Evolutionary conservation across 2,113 vertebrate genomes (phyloP), one percentile per base, ranked within the genome.

Genomic region (Willisornis vidua): DNA sequence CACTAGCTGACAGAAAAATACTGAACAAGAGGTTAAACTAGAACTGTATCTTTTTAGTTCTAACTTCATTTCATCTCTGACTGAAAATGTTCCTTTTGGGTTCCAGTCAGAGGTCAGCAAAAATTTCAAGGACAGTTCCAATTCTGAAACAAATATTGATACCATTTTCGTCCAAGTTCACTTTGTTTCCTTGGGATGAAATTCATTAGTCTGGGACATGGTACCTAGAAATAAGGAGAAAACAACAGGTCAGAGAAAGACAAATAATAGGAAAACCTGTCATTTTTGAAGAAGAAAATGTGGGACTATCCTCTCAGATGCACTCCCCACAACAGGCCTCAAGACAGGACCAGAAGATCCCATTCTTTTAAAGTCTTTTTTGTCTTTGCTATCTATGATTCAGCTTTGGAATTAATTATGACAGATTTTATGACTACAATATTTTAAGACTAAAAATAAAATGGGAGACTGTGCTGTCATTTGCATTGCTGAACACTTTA

Each of bases 401-500:
- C 76, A 78, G 29, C 59, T 61, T 63, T 92, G 55, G 26, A 74
- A 84, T 77, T 84, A 59, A 78, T 71, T 89, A 23, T 57, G 52
- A 78, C 45, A 81, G 46, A 15, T 82, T 95, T 90, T 95, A 94
- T 80, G 58, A 76, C 43, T 85, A 62, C 22, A 62, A 46, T 91
- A 95, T 85, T 95, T 91, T 93, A 91, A 85, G 28, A 13, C 49
- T 94, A 90, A 94, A 95, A 94, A 75, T 91, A 91, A 77, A 93
- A 81, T 7, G 33, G 7, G 28, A 92, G 15, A 46, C 23, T 70
- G 48, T 68, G 46, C 37, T 79, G n/a, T 72, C 74, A 85, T 87
- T 73, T 79, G 31, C 31, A 83, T 46, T 87, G 65, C 35, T 94
- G 58, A 91, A 62, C 13, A 85, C 12, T 55, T 71, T 65, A 19